Conservation (phyloP, 2,797 vertebrate genomes). For the Aulostomus chinensis region DNA sequence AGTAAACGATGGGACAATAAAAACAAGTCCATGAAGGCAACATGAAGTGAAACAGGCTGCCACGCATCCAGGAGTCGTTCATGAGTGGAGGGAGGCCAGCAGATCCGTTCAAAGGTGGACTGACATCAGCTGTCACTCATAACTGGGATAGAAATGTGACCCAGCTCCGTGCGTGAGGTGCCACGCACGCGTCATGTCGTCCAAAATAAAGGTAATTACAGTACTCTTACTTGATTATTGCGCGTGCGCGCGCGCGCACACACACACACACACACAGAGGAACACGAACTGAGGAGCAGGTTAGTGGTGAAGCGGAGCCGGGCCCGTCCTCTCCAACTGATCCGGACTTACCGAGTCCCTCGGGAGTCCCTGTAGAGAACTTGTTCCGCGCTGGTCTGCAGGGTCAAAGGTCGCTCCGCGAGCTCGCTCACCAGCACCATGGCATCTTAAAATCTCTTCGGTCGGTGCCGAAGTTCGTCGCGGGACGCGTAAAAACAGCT, state of each 20-base stretch:
- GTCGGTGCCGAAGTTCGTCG: no score
- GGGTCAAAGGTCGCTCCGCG: constrained; percentile 57
- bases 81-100: no score
- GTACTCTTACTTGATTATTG: no score
- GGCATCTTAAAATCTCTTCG: background rate
- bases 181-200: constrained; percentile 30
- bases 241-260: no score
- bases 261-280: no score
- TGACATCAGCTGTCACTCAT: no score
- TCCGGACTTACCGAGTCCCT: constrained; percentile 67
- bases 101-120: no score
- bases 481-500: background rate
- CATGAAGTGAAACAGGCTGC: no score
- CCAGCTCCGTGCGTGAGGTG: constrained; percentile 1
- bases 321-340: constrained; percentile 38
- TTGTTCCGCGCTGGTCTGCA: constrained; percentile 52
- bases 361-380: constrained; percentile 52
- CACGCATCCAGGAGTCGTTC: background rate
- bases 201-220: background rate
- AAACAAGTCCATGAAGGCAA: no score
- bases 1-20: no score
- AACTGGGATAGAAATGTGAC: no score
- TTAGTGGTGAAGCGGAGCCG: constrained; percentile 5
- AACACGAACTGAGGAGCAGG: no score
- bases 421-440: constrained; percentile 71